A percentile compares a stretch with the other conserved stretches of the same genome.
phyloP scores from a whole-genome alignment of 1,140 invertebrate species.

The Asobara japonica region DNA sequence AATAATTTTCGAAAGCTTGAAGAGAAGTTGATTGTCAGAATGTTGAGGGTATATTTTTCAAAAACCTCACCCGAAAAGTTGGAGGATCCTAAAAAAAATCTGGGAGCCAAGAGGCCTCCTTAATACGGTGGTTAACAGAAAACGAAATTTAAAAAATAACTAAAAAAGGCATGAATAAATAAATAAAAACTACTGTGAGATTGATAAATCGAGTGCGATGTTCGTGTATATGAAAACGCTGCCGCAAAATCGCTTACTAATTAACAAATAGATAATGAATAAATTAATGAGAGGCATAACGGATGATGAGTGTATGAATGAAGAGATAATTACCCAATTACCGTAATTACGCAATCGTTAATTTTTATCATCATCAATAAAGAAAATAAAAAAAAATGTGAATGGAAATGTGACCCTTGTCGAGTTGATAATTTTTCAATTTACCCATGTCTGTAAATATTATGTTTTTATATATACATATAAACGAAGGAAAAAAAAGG shows the following conservation, averaged over 20 bases:
- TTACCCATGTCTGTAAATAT: conserved; percentile 65
- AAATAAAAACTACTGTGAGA: conserved; percentile 22
- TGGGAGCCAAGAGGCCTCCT: background rate
- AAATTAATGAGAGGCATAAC: conserved; percentile 22
- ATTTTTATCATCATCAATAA: conserved; percentile 36
- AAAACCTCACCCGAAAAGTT: conserved; percentile 50
- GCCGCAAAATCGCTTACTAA: conserved; percentile 42
- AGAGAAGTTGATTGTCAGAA: conserved; percentile 51
- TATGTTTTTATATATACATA: conserved; percentile 65
- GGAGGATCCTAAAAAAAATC: background rate
- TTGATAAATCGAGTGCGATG: conserved; percentile 23
- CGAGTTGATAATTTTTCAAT: conserved; percentile 58
- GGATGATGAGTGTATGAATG: conserved; percentile 23
- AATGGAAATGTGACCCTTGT: conserved; percentile 34
- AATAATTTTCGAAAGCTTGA: background rate
- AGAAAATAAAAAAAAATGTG: conserved; percentile 17
- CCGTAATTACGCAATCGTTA: conserved; percentile 25
- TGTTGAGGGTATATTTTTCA: conserved; percentile 65
- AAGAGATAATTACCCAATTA: background rate
- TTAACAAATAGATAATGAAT: conserved; percentile 33
- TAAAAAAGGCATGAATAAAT: conserved; percentile 30
- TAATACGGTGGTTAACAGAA: conserved; percentile 21
- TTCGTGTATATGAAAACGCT: conserved; percentile 33
- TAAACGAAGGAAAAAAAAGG: conserved; percentile 48
- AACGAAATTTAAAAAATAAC: conserved; percentile 20